Percentiles rank a stretch among this genome's conserved stretches.
Evolutionary conservation across 1,140 invertebrate genomes (phyloP).

Genomic region (Tribolium madens): DNA sequence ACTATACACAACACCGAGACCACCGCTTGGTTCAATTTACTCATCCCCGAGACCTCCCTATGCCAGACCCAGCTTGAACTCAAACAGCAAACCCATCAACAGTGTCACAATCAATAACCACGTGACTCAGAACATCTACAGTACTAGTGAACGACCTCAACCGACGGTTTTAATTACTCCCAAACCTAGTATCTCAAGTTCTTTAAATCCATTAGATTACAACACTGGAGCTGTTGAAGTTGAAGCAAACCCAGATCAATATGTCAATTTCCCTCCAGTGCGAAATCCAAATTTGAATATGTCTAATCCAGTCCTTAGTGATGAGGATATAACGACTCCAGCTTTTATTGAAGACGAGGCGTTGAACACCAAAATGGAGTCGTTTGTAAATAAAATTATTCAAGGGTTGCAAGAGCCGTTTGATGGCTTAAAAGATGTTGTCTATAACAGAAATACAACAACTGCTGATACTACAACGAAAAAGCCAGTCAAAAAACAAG

Average conservation of each 20-base stretch:
- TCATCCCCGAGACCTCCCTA: conserved; percentile 46
- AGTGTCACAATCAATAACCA: conserved; percentile 71
- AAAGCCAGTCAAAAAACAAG: conserved; percentile 64
- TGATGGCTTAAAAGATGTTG: conserved; percentile 81
- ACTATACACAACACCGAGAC: background rate
- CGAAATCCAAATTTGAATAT: conserved; percentile 84
- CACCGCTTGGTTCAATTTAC: conserved; percentile 35
- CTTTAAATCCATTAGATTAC: conserved; percentile 54
- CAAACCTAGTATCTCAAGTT: conserved; percentile 70
- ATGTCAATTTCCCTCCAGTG: conserved; percentile 85
- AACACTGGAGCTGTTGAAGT: conserved; percentile 50
- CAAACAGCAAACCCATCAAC: conserved; percentile 64
- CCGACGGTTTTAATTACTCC: conserved; percentile 73
- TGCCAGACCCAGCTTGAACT: conserved; percentile 62
- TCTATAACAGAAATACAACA: conserved; percentile 66
- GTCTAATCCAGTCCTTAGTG: conserved; percentile 69
- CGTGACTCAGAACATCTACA: conserved; percentile 69
- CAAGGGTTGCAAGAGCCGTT: conserved; percentile 85
- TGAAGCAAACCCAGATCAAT: conserved; percentile 73
- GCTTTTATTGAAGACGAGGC: conserved; percentile 79
- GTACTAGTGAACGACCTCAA: conserved; percentile 65
- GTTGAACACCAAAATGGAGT: conserved; percentile 82
- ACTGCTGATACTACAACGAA: conserved; percentile 64
- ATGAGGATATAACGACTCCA: conserved; percentile 74
- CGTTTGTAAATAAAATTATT: conserved; percentile 85